These are phyloP conservation scores for Epinotia brunnichana DNA, from an alignment of 2,888 invertebrate species.

Conservation along the genomic window DNA sequence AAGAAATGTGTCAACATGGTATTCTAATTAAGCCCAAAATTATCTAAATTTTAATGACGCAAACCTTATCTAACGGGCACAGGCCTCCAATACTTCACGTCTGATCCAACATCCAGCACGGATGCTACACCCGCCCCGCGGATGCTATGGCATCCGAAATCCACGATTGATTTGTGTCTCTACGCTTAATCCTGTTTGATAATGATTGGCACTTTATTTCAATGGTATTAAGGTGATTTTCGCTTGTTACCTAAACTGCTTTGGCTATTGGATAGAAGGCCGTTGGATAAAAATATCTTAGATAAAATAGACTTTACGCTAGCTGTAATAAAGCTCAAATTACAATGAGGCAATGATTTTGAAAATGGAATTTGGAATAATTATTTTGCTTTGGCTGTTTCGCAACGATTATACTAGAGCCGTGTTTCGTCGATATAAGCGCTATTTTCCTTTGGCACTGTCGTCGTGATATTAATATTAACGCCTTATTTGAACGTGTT, in stretches of 20 bases:
- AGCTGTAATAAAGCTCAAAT: background rate
- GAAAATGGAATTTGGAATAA: constrained; percentile 4
- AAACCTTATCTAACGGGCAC: background rate
- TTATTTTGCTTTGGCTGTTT: background rate
- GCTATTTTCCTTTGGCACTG: background rate
- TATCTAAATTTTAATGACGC: background rate
- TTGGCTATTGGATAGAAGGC: too few species aligned
- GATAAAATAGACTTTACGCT: background rate
- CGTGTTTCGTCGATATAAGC: background rate
- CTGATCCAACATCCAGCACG: background rate
- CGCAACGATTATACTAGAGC: background rate
- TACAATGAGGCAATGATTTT: background rate
- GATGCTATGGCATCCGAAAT: background rate
- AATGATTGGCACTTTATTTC: constrained; percentile 1
- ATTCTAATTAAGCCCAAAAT: background rate
- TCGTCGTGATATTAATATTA: background rate
- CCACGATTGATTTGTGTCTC: constrained; percentile 9
- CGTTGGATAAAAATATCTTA: background rate
- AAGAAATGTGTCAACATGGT: background rate
- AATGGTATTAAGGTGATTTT: constrained; percentile 1
- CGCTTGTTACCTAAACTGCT: constrained; percentile 2
- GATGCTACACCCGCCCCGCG: background rate
- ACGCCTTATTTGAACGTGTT: background rate
- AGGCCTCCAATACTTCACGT: constrained; percentile 1
- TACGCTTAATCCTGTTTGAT: background rate